A percentile compares a stretch with the other conserved stretches of the same genome.
Evolutionary conservation across 2,113 vertebrate species (phyloP).

Genomic region (Podocnemis expansa): DNA sequence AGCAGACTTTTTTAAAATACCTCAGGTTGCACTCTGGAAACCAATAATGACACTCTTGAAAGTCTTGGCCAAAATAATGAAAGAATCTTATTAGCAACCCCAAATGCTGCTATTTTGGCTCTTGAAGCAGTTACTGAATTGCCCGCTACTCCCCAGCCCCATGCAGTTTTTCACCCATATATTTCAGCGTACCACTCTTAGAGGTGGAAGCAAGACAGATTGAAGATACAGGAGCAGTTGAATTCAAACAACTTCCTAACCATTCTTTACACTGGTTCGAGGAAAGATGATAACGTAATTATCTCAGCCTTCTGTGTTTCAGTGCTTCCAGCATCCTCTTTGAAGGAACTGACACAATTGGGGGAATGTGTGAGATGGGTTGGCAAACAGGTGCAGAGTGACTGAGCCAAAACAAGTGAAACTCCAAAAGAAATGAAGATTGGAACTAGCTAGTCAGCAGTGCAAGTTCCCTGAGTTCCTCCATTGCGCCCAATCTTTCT

Average conservation of each 20-base stretch:
- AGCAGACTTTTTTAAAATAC: rapidly evolving
- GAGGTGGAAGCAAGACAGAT: background rate
- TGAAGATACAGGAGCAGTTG: background rate
- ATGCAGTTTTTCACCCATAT: rapidly evolving
- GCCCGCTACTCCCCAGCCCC: rapidly evolving
- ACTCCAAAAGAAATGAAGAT: background rate
- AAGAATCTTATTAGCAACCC: background rate
- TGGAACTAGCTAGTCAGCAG: background rate
- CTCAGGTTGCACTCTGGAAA: background rate
- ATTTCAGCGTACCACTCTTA: rapidly evolving
- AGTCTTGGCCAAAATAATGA: background rate
- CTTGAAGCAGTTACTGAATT: rapidly evolving
- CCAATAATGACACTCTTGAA: background rate
- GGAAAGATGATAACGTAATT: background rate
- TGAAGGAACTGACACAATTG: constrained; percentile 21
- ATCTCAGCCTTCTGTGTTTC: background rate
- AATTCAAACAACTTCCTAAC: background rate
- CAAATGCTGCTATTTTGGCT: background rate
- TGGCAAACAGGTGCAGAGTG: background rate
- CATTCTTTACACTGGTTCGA: background rate
- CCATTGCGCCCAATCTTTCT: background rate
- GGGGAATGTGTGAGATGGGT: background rate
- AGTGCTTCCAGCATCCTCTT: background rate
- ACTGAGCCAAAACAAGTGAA: background rate
- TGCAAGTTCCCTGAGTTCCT: background rate